Base-by-base conservation (phyloP, 2,113 vertebrate genomes). In the Trochalopteron elliotii region DNA sequence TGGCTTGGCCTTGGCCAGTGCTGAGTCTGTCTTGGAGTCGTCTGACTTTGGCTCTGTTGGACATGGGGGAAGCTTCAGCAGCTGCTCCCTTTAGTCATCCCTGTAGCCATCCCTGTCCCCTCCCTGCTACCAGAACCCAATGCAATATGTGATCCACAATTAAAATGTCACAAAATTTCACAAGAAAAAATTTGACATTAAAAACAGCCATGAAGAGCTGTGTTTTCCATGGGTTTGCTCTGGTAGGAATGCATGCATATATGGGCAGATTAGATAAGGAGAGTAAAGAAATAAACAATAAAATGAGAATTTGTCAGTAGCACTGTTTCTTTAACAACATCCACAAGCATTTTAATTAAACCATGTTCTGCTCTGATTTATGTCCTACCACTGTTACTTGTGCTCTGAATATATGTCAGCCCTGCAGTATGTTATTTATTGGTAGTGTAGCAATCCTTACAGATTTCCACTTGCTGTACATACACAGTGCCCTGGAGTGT, bases 291-390 rank as follows among this genome's bases (percentile, higher is more conserved):
- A 79, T 15, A 65, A 75, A 56, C 37, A 53, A 28, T 61, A 61
- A 90, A 71, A 49, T 30, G 37, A 68, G 30, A 2, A 2, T 52
- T 76, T 42, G 6, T 70, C 87, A 80, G 45, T 63, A 90, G 33
- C 65, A n/a, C 21, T 57, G 7, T 50, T 85, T 61, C 80, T 37
- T 64, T 87, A 89, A 59, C 50, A 91, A 89, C 35, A 74, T 83
- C n/a, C 50, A 56, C 15, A 83, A 85, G 35, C 53, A 87, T 60
- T 91, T 84, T 80, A 83, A 89, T 95, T 72, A 96, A 85, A 57
- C n/a, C 28, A 18, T 31, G 5, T 79, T 91, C 37, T 65, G 40
- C 81, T 85, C 53, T 76, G 49, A 85, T 49, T 61, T 68, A 42
- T 59, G 35, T 85, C 53, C 42, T 69, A 10, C 28, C 55, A 53